Evolutionary conservation across 2,888 invertebrate species (phyloP).

Genomic region (Philhelius pedissequus): DNA sequence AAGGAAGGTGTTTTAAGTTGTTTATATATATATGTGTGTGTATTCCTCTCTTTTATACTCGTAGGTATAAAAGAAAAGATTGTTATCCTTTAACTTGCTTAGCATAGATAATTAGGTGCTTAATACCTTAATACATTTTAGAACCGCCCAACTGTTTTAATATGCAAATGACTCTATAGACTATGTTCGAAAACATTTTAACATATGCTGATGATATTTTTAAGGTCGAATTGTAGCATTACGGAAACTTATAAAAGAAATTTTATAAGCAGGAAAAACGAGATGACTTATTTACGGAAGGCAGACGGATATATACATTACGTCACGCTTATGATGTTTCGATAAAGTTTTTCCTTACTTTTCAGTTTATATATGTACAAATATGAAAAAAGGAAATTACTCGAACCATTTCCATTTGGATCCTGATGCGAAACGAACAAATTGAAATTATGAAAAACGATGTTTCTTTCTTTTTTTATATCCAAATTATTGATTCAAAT

Average conservation of each 20-base stretch:
- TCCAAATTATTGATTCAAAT: background rate
- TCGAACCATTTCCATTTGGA: background rate
- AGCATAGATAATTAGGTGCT: slow-evolving; percentile 36
- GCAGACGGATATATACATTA: background rate
- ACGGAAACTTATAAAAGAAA: background rate
- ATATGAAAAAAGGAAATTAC: background rate
- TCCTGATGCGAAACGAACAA: background rate
- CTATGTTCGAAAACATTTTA: background rate
- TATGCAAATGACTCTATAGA: slow-evolving; percentile 6
- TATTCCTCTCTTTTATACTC: too few relatives aligned
- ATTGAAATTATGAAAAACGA: background rate
- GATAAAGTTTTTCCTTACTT: background rate
- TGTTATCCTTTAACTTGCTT: slow-evolving; percentile 7
- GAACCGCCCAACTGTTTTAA: slow-evolving; percentile 21
- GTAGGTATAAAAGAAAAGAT: background rate
- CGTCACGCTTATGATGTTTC: too few relatives aligned
- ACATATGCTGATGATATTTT: slow-evolving; percentile 16
- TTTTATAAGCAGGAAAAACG: slow-evolving; percentile 1
- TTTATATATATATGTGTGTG: too few relatives aligned
- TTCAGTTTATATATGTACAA: background rate
- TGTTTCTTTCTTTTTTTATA: background rate
- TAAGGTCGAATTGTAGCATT: background rate
- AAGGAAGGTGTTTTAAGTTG: too few relatives aligned
- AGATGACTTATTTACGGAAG: background rate
- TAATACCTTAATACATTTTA: slow-evolving; percentile 22